Evolutionary conservation across 2,113 vertebrate genomes (phyloP).

Genomic region (Campylomormyrus tamandua): DNA sequence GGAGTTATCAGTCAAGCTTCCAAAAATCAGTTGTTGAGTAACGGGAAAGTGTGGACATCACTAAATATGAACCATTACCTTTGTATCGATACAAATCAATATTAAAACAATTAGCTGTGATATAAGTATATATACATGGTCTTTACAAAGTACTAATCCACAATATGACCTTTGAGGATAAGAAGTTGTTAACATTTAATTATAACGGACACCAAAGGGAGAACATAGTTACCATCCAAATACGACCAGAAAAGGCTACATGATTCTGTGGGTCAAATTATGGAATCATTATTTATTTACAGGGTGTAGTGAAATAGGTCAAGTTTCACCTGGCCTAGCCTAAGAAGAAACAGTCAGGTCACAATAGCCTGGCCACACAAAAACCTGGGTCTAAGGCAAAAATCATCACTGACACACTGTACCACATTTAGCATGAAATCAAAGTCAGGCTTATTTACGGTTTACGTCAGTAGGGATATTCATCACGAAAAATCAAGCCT

Average conservation of each 20-base stretch:
- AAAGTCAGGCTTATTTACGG: background rate
- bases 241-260: background rate
- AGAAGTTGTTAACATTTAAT: background rate
- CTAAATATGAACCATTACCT: background rate
- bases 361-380: background rate
- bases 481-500: background rate
- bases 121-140: background rate
- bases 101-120: background rate
- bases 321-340: background rate
- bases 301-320: background rate
- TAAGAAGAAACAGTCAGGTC: background rate
- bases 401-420: background rate
- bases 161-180: background rate
- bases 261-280: background rate
- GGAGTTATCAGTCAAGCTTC: background rate
- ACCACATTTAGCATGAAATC: background rate
- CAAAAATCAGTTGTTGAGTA: background rate
- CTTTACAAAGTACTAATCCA: background rate
- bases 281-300: background rate
- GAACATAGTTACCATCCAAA: constrained; percentile 17
- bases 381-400: background rate
- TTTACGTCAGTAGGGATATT: background rate
- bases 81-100: background rate
- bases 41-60: background rate
- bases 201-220: background rate